Conservation (phyloP, 1,140 invertebrate genomes). For the Lethocerus indicus region DNA sequence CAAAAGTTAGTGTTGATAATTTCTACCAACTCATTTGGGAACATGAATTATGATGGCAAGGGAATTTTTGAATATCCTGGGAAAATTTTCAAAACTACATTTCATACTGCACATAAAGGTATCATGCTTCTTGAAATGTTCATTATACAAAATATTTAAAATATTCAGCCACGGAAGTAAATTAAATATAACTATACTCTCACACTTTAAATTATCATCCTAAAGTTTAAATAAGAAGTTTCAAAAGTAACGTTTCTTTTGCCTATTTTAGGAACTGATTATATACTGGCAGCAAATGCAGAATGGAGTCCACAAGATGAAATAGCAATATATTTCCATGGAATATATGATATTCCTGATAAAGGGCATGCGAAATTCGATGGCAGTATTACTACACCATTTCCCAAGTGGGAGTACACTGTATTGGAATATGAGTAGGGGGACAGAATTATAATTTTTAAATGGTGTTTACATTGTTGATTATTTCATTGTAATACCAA, state of each 20-base stretch:
- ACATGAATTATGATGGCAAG: slow-evolving; percentile 39
- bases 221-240: background rate
- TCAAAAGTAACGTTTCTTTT: background rate
- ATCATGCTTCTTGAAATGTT: background rate
- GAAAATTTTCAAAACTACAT: slow-evolving; percentile 33
- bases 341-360: slow-evolving; percentile 28
- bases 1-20: slow-evolving; percentile 41
- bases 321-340: slow-evolving; percentile 31
- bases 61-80: slow-evolving; percentile 53
- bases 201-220: background rate
- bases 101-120: slow-evolving; percentile 9
- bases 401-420: slow-evolving; percentile 51
- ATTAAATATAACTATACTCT: background rate
- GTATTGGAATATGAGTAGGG: slow-evolving; percentile 40
- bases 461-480: slow-evolving; percentile 5
- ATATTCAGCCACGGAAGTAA: background rate
- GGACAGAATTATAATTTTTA: background rate
- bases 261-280: slow-evolving; percentile 25
- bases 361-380: slow-evolving; percentile 26
- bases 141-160: background rate
- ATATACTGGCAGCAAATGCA: slow-evolving; percentile 26
- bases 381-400: slow-evolving; percentile 44
- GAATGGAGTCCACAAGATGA: slow-evolving; percentile 36
- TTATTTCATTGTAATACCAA: too few relatives aligned
- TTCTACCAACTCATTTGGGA: slow-evolving; percentile 27